These are phyloP conservation scores for Hemaris fuciformis DNA, from an alignment of 2,888 invertebrate species.

Conservation along the genomic window DNA sequence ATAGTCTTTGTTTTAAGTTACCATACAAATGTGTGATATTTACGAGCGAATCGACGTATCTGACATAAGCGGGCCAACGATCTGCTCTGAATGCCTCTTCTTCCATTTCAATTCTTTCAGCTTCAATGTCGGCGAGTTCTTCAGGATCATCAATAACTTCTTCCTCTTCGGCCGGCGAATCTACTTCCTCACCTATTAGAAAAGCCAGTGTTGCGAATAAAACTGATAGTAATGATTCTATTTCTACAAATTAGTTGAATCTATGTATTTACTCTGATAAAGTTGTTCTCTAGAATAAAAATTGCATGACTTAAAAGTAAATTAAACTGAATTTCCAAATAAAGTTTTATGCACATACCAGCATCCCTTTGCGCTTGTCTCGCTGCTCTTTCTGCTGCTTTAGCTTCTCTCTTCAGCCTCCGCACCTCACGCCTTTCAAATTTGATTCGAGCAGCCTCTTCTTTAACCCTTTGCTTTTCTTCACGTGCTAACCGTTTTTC, in stretches of 20 bases:
- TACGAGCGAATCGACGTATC: constrained; percentile 71
- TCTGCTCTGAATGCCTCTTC: constrained; percentile 59
- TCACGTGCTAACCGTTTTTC: constrained; percentile 49
- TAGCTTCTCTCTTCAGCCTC: constrained; percentile 57
- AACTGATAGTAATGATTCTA: background rate
- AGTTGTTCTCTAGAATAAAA: background rate
- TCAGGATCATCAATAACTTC: constrained; percentile 62
- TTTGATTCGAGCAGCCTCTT: constrained; percentile 49
- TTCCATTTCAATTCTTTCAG: constrained; percentile 64
- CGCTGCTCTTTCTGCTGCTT: constrained; percentile 50
- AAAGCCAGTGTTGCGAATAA: background rate
- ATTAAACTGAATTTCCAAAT: too few species aligned
- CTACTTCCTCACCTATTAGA: constrained; percentile 60
- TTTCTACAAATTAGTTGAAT: background rate
- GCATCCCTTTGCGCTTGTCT: constrained; percentile 55
- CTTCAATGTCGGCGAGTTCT: constrained; percentile 68
- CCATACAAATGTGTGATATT: constrained; percentile 18
- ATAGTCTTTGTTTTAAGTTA: background rate
- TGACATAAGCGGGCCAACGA: constrained; percentile 77
- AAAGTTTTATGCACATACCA: too few species aligned
- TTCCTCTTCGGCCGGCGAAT: constrained; percentile 66
- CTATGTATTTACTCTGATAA: background rate
- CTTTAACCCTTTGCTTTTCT: constrained; percentile 49
- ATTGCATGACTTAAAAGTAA: too few species aligned
- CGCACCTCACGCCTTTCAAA: constrained; percentile 59